phyloP scores from a whole-genome alignment of 2,113 vertebrate species.

The Sinocyclocheilus anophthalmus region DNA sequence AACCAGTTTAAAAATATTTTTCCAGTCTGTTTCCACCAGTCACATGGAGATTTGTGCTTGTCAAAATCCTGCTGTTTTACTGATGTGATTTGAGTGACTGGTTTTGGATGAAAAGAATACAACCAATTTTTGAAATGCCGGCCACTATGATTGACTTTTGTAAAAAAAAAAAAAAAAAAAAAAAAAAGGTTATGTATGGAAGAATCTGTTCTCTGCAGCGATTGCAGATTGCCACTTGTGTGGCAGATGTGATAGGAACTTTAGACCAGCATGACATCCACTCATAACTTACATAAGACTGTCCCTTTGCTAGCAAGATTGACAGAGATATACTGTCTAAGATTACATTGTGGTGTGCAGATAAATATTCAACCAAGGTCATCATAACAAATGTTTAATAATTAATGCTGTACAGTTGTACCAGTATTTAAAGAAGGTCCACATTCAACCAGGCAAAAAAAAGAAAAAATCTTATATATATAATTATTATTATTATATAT shows the following conservation, averaged over 20 bases:
- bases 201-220: background rate
- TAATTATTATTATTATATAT: too few relatives aligned
- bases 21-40: background rate
- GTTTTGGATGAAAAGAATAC: background rate
- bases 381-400: background rate
- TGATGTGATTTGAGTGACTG: background rate
- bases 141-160: background rate
- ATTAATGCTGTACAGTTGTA: background rate
- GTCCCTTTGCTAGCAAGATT: background rate
- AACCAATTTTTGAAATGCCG: background rate
- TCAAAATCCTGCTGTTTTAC: slow-evolving; percentile 10
- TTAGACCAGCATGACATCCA: background rate
- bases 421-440: background rate
- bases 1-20: background rate
- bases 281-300: background rate
- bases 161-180: background rate
- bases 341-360: background rate
- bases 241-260: background rate
- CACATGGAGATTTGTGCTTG: background rate
- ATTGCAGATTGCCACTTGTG: background rate
- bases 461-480: too few relatives aligned
- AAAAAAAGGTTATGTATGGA: background rate
- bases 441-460: too few relatives aligned
- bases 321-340: background rate
- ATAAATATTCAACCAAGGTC: background rate